Evolutionary conservation across 2,888 invertebrate genomes (phyloP).

Genomic region (Pinctada fucata): DNA sequence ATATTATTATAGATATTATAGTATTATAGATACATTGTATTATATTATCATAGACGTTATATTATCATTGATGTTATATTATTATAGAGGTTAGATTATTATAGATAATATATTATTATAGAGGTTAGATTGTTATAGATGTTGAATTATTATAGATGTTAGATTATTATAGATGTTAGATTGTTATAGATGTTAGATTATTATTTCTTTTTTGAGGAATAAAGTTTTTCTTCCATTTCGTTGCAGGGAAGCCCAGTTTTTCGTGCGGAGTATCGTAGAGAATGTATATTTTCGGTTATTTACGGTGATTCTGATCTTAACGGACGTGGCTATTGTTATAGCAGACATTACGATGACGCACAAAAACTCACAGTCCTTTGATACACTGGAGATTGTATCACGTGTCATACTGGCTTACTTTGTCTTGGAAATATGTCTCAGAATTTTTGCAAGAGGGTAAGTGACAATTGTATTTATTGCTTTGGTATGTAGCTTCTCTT

Average conservation of each 20-base stretch:
- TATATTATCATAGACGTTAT: no score
- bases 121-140: no score
- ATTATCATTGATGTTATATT: no score
- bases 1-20: no score
- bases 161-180: no score
- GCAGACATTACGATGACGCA: constrained; percentile 58
- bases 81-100: no score
- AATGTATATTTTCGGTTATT: constrained; percentile 68
- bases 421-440: constrained; percentile 75
- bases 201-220: no score
- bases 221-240: neutral
- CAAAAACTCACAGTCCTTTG: constrained; percentile 49
- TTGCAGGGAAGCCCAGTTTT: constrained; percentile 62
- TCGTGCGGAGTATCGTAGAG: constrained; percentile 61
- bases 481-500: neutral
- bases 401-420: constrained; percentile 77
- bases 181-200: no score
- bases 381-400: constrained; percentile 70
- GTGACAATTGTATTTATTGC: constrained; percentile 32
- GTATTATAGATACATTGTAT: no score
- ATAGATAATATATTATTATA: no score
- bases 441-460: constrained; percentile 77
- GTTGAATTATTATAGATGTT: no score
- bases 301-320: constrained; percentile 69
- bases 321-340: constrained; percentile 70